A percentile compares a stretch with the other conserved stretches of the same genome.
Conservation (phyloP, 2,113 vertebrate species). For the Phainopepla nitens region DNA sequence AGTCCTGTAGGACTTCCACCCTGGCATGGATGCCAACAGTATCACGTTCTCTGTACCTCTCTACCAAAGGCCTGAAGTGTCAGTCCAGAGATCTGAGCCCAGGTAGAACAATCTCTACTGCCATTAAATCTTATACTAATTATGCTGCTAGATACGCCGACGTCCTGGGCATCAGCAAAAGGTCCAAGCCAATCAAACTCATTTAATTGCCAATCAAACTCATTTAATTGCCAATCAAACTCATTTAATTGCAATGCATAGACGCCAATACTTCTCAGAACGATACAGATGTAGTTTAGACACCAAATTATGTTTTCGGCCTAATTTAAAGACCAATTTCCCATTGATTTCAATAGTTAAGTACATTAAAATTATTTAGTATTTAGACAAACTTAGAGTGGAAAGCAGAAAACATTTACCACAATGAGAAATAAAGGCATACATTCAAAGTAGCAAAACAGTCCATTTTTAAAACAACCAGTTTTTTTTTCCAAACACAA, state of each 20-base stretch:
- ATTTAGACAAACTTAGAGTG: not conserved
- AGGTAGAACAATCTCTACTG: not conserved
- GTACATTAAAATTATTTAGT: not conserved
- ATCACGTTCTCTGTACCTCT: not conserved
- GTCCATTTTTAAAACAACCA: not conserved
- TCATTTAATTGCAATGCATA: not conserved
- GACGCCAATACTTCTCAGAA: not conserved
- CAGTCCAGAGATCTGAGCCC: not conserved
- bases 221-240: slow-evolving; percentile 23
- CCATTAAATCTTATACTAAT: not conserved
- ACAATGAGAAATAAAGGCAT: not conserved
- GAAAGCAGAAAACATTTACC: not conserved
- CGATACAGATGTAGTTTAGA: not conserved
- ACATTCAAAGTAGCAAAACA: not conserved
- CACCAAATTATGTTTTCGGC: not conserved
- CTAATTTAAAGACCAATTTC: not conserved
- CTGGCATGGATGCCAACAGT: not conserved
- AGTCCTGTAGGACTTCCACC: not conserved
- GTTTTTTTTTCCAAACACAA: not conserved
- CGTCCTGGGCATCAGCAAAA: not conserved
- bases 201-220: not conserved
- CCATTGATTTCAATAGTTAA: not conserved
- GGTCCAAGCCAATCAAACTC: slow-evolving; percentile 6
- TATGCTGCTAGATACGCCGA: not conserved
- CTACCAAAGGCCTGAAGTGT: not conserved